A percentile compares a stretch with the other conserved stretches of the same genome.
Evolutionary conservation across 2,888 invertebrate species (phyloP).

Genomic region (Aphrophora alni): DNA sequence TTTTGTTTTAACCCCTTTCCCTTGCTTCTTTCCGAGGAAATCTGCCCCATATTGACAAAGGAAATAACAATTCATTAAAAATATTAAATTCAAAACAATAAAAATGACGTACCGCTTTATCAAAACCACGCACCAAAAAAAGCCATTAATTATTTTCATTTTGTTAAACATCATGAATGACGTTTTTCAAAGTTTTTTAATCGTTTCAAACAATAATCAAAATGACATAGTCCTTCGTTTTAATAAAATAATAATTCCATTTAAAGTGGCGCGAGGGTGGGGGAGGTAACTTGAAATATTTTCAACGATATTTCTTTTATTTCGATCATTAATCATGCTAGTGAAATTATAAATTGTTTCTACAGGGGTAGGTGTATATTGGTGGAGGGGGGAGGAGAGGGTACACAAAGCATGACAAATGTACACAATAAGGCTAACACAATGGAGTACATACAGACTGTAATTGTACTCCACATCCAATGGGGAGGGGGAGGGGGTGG

Average conservation of each 20-base stretch:
- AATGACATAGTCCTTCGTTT: not conserved
- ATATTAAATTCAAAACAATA: not conserved
- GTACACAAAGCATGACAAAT: conserved; percentile 2
- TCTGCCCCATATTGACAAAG: no score
- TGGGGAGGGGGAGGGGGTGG: not conserved
- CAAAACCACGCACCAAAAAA: not conserved
- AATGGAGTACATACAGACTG: not conserved
- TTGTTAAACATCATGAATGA: not conserved
- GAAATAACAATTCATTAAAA: no score
- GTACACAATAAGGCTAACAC: conserved; percentile 1
- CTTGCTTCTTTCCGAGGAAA: no score
- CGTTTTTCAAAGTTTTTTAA: not conserved
- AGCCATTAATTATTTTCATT: not conserved
- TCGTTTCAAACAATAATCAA: not conserved
- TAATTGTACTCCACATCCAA: not conserved
- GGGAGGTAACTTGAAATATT: not conserved
- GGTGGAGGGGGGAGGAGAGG: not conserved
- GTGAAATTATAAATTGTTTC: conserved; percentile 4
- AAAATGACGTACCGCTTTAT: not conserved
- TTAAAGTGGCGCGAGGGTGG: not conserved
- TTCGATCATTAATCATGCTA: not conserved
- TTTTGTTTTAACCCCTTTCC: no score
- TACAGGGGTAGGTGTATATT: not conserved
- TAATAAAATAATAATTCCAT: not conserved
- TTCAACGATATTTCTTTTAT: conserved; percentile 9